Conservation (phyloP, 2,888 invertebrate species). For the Cremastinae sp. region DNA sequence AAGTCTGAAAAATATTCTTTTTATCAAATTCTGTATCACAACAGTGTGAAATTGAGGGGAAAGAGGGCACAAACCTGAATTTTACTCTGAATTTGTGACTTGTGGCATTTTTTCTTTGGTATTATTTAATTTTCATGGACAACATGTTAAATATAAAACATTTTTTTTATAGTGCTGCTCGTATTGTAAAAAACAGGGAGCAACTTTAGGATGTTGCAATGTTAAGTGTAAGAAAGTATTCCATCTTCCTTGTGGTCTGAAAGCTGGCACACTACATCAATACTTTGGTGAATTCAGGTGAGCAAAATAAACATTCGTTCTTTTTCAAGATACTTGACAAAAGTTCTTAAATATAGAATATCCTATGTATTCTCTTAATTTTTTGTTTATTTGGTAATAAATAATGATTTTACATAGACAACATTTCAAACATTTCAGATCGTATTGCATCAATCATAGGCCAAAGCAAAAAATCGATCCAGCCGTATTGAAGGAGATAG, state of each 20-base stretch:
- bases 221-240: slow-evolving; percentile 85
- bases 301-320: slow-evolving; percentile 45
- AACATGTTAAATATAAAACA: too few relatives aligned
- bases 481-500: slow-evolving; percentile 66
- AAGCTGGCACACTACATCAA: slow-evolving; percentile 84
- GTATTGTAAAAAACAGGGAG: slow-evolving; percentile 85
- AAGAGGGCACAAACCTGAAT: too few relatives aligned
- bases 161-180: slow-evolving; percentile 84
- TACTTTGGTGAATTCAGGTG: slow-evolving; percentile 84
- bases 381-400: slow-evolving; percentile 26
- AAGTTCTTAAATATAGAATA: too few relatives aligned
- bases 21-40: too few relatives aligned
- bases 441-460: slow-evolving; percentile 85
- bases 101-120: too few relatives aligned
- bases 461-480: slow-evolving; percentile 81
- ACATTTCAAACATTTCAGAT: too few relatives aligned
- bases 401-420: too few relatives aligned
- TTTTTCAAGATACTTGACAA: too few relatives aligned
- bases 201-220: slow-evolving; percentile 88
- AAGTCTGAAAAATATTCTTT: too few relatives aligned
- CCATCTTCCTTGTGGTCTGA: slow-evolving; percentile 88
- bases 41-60: too few relatives aligned
- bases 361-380: neutral
- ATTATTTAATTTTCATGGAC: too few relatives aligned
- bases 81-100: too few relatives aligned